Base-by-base conservation (phyloP, 2,888 invertebrate genomes). In the Lacanobia oleracea region DNA sequence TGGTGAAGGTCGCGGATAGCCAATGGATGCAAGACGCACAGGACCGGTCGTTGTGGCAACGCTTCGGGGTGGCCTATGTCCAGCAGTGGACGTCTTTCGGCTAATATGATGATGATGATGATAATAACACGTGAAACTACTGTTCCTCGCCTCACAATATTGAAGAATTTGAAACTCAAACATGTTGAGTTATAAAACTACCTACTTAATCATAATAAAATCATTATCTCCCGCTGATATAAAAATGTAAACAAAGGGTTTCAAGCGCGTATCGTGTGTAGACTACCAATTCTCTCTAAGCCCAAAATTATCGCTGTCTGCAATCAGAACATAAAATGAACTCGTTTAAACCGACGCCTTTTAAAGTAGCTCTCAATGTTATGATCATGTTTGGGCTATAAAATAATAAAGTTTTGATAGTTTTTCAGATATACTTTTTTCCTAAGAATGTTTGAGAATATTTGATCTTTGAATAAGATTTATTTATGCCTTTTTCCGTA, bases 281-380 rank as follows among this genome's bases (percentile, higher is more conserved):
- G 54, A 27, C n/a, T 66, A 16, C 9, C 23, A 56, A 72, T 40
- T 6, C 27, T 21, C 27, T 1, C 21, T 37, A 37, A 40, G 21
- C 21, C 10, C 27, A 6, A 12, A 57, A 33, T 45, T 40, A 73
- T 73, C 73, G 10, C 7, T 12, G 54, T 62, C 21, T 72, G 21
- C 62, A 9, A 72, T 72, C 73, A 51, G 57, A 18, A 6, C 21
- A 50, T 71, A 59, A 76, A 53, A 7, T 16, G 4, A 56, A 43
- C 14, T 50, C 23, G 16, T 48, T 66, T 40, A 16, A 33, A 72
- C 56, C 27, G 18, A 12, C 40, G 21, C 40, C 54, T 33, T 43
- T 14, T 37, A 65, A 75, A 75, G 12, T 43, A 75, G n/a, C 37
- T 37, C 33, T 53, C 33, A 33, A 53, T 51, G n/a, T 56, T 50